Evolutionary conservation across 2,113 vertebrate genomes (phyloP), one percentile per base, ranked within the genome.

Genomic region (Xiphophorus hellerii): DNA sequence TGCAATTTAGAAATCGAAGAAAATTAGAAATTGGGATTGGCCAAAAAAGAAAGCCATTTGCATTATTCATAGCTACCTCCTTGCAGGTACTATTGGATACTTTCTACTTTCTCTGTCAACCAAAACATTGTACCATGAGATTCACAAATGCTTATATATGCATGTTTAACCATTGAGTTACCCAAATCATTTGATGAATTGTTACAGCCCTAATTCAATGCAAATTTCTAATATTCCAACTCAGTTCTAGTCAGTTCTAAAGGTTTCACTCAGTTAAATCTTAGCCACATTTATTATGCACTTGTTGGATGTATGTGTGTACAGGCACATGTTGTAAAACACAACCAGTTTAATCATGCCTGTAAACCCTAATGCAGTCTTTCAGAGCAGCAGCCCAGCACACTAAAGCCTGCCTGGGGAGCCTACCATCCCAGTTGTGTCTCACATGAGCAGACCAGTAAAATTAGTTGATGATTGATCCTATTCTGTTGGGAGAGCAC

Each of bases 381-480:
- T 89, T 84, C 80, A 69, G 80, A 86, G 80, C 44, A 61, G 78
- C 74, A 62, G 66, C 78, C 82, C 62, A 31, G 73, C 30, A 60
- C 80, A 84, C 79, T 86, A 81, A 86, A 82, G 83, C 73, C 73
- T 76, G 86, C 85, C 91, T 89, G 84, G 90, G 86, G 90, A 93
- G 75, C 71, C 64, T 78, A 73, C 83, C 77, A 78, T 92, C 89
- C 90, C 90, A 89, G 82, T 85, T 78, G 76, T 77, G 93, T 94
- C 90, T 93, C 88, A 88, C 92, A 91, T 95, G 93, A 93, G 91
- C 91, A 89, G 89, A 91, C 91, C 88, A 81, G 91, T 89, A 93
- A 93, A 92, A 94, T 96, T 94, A 95, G 91, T 84, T 94, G 87
- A 89, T 95, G 95, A 95, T 88, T 95, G 93, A 95, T 95, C 89